Conservation (phyloP, 2,888 invertebrate genomes). For the Drosophila greeni region DNA sequence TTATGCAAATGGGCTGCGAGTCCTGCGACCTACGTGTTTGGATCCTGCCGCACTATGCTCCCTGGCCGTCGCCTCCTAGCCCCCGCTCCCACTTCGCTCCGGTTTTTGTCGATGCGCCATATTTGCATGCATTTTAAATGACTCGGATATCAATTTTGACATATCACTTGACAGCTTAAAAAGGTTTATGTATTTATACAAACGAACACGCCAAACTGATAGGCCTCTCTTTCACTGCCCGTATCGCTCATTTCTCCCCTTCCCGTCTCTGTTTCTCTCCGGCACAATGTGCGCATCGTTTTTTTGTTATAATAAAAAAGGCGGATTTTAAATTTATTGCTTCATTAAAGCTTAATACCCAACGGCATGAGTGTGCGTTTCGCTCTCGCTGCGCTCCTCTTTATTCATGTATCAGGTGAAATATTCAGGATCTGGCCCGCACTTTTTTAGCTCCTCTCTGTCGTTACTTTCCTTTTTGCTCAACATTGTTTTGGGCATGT, state of each 20-base stretch:
- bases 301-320: constrained; percentile 59
- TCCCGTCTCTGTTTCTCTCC: background rate
- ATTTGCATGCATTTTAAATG: constrained; percentile 75
- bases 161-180: constrained; percentile 75
- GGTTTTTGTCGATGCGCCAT: constrained; percentile 56
- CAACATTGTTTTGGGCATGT: constrained; percentile 21
- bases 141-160: constrained; percentile 75
- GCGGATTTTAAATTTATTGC: constrained; percentile 71
- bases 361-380: constrained; percentile 45
- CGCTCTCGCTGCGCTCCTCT: constrained; percentile 9
- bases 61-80: constrained; percentile 20
- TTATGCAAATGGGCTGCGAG: constrained; percentile 69
- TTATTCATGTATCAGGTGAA: constrained; percentile 53
- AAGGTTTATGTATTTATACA: constrained; percentile 74
- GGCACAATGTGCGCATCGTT: constrained; percentile 10
- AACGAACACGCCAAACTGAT: constrained; percentile 47
- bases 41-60: constrained; percentile 8
- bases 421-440: constrained; percentile 52
- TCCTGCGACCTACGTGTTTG: constrained; percentile 53
- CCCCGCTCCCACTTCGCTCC: constrained; percentile 3
- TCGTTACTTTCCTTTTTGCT: constrained; percentile 6
- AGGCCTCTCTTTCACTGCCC: background rate
- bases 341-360: constrained; percentile 71
- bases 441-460: constrained; percentile 16
- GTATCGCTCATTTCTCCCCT: background rate